phyloP scores from a whole-genome alignment of 2,113 vertebrate genomes.

The Thamnaconus septentrionalis region DNA sequence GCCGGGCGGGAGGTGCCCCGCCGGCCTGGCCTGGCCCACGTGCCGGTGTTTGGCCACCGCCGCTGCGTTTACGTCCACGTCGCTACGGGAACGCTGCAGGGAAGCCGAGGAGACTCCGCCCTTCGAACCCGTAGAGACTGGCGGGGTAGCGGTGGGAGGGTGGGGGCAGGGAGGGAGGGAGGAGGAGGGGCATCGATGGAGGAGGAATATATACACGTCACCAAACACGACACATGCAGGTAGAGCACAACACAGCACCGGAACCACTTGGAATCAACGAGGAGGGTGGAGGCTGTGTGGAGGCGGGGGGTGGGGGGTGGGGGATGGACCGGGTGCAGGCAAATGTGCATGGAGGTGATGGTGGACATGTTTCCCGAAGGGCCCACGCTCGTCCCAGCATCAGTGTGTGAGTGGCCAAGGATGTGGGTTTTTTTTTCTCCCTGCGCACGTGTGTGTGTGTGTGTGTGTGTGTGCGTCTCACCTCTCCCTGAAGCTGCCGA shows the following conservation, averaged over 20 bases:
- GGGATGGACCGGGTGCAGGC: slow-evolving; percentile 22
- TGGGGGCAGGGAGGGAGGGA: slow-evolving; percentile 40
- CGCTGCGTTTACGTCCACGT: slow-evolving; percentile 94
- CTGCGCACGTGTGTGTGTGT: neutral
- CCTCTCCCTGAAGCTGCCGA: slow-evolving; percentile 90
- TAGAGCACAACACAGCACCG: slow-evolving; percentile 42
- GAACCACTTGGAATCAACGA: slow-evolving; percentile 41
- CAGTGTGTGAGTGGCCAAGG: neutral
- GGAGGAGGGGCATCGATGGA: slow-evolving; percentile 27
- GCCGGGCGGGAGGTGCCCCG: slow-evolving; percentile 81
- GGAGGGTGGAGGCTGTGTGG: slow-evolving; percentile 8
- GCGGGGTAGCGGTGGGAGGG: slow-evolving; percentile 25
- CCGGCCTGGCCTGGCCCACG: slow-evolving; percentile 74
- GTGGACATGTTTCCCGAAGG: slow-evolving; percentile 23
- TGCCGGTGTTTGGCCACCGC: slow-evolving; percentile 89
- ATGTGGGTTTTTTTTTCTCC: too few relatives aligned
- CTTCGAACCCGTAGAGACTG: slow-evolving; percentile 84
- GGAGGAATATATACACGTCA: slow-evolving; percentile 41
- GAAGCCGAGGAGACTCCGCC: slow-evolving; percentile 76
- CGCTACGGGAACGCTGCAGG: slow-evolving; percentile 93
- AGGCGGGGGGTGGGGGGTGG: slow-evolving; percentile 34
- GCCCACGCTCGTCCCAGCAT: slow-evolving; percentile 17
- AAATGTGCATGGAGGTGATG: slow-evolving; percentile 50
- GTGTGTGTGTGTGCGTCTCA: slow-evolving; percentile 55
- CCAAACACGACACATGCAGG: slow-evolving; percentile 48